These are phyloP conservation scores for Magallana ariakensis DNA, from an alignment of 1,140 invertebrate genomes.

Conservation along the genomic window DNA sequence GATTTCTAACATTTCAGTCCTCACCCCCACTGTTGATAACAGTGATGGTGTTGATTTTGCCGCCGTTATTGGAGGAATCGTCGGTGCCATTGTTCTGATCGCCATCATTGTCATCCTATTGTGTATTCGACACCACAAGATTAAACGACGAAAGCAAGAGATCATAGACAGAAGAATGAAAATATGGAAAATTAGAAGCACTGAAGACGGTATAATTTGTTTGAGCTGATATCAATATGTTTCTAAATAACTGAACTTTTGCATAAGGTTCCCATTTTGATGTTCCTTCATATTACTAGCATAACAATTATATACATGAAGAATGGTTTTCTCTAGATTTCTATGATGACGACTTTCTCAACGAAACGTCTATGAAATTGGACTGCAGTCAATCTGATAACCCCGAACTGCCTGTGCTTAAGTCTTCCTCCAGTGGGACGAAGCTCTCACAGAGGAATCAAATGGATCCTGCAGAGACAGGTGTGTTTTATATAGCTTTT, in stretches of 20 bases:
- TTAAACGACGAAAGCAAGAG: background rate
- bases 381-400: background rate
- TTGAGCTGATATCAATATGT: too few relatives aligned
- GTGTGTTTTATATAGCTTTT: background rate
- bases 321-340: background rate
- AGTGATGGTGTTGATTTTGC: background rate
- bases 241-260: too few relatives aligned
- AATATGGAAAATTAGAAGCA: conserved; percentile 25
- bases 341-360: background rate
- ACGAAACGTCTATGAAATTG: conserved; percentile 14
- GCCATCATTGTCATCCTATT: background rate
- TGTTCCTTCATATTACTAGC: too few relatives aligned
- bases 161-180: conserved; percentile 1
- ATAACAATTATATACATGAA: background rate
- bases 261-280: too few relatives aligned
- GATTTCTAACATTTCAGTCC: conserved; percentile 15
- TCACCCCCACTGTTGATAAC: background rate
- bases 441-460: background rate
- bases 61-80: conserved; percentile 1
- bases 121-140: conserved; percentile 18
- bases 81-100: background rate
- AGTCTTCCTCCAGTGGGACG: background rate
- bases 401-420: background rate
- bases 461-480: background rate
- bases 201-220: background rate